A percentile compares a stretch with the other conserved stretches of the same genome.
Conservation (phyloP, 2,797 vertebrate species). For the Onychomys torridus region DNA sequence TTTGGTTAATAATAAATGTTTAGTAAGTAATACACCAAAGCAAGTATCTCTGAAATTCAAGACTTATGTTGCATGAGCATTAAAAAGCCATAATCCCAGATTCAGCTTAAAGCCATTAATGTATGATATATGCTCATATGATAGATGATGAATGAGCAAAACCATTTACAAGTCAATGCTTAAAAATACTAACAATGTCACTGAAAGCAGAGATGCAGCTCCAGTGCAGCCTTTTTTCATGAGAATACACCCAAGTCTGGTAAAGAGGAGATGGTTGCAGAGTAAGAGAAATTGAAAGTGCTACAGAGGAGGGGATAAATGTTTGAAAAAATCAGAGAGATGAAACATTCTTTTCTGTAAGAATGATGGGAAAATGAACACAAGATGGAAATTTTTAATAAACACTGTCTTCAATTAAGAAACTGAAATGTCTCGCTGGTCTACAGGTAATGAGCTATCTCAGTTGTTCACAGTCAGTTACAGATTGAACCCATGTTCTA, state of each 20-base stretch:
- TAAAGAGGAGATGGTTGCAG: not conserved
- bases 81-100: not conserved
- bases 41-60: not conserved
- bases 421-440: not conserved
- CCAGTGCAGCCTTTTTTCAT: not conserved
- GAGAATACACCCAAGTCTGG: not conserved
- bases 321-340: not conserved
- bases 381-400: slow-evolving; percentile 23
- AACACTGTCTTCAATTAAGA: slow-evolving; percentile 42
- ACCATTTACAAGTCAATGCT: not conserved
- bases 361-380: not conserved
- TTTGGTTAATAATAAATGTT: not conserved
- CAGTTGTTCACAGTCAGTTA: not conserved
- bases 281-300: not conserved
- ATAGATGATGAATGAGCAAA: not conserved
- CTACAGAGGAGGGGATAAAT: not conserved
- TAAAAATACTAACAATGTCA: not conserved
- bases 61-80: not conserved
- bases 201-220: not conserved
- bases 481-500: not conserved
- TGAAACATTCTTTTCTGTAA: not conserved
- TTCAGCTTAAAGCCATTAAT: not conserved
- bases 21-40: not conserved
- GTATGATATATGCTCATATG: too few species aligned
- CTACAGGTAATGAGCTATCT: not conserved